Percentiles rank a stretch among this genome's conserved stretches.
phyloP scores from a whole-genome alignment of 2,113 vertebrate genomes.

The Syngnathoides biaculeatus region DNA sequence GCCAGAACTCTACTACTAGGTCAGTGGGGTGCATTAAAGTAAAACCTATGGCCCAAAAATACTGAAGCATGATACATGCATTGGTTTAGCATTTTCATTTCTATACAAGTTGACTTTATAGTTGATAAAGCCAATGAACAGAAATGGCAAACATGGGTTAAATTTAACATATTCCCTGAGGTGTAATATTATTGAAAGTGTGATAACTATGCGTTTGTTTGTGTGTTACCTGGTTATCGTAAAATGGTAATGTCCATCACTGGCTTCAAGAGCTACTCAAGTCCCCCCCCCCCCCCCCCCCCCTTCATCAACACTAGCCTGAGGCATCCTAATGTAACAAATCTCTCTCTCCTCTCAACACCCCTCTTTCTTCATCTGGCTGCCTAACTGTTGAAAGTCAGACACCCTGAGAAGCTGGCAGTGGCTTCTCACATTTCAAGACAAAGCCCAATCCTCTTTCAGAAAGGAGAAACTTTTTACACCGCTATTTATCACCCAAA shows the following conservation, averaged over 20 bases:
- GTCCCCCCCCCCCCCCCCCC: no score
- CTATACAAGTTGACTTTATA: slow-evolving; percentile 5
- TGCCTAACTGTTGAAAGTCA: slow-evolving; percentile 32
- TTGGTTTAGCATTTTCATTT: slow-evolving; percentile 3
- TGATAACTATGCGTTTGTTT: background rate
- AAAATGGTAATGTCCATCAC: slow-evolving; percentile 50
- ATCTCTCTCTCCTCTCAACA: slow-evolving; percentile 28
- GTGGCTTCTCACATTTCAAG: slow-evolving; percentile 61
- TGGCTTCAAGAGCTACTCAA: slow-evolving; percentile 46
- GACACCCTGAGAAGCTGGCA: slow-evolving; percentile 56
- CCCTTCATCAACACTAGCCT: slow-evolving; percentile 17
- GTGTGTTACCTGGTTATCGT: slow-evolving; percentile 24
- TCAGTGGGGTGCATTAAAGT: slow-evolving; percentile 23
- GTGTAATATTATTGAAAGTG: background rate
- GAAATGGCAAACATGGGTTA: background rate
- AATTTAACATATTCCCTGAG: background rate
- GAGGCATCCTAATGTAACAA: slow-evolving; percentile 53
- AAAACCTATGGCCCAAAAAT: slow-evolving; percentile 31
- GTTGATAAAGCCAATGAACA: slow-evolving; percentile 6
- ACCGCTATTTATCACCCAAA: slow-evolving; percentile 57
- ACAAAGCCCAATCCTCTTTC: slow-evolving; percentile 63
- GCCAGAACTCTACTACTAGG: slow-evolving; percentile 12
- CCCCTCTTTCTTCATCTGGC: slow-evolving; percentile 19
- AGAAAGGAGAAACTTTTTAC: slow-evolving; percentile 68
- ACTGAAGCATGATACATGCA: background rate